These are phyloP conservation scores for Vanessa tameamea DNA, from an alignment of 1,140 invertebrate genomes.

Conservation along the genomic window DNA sequence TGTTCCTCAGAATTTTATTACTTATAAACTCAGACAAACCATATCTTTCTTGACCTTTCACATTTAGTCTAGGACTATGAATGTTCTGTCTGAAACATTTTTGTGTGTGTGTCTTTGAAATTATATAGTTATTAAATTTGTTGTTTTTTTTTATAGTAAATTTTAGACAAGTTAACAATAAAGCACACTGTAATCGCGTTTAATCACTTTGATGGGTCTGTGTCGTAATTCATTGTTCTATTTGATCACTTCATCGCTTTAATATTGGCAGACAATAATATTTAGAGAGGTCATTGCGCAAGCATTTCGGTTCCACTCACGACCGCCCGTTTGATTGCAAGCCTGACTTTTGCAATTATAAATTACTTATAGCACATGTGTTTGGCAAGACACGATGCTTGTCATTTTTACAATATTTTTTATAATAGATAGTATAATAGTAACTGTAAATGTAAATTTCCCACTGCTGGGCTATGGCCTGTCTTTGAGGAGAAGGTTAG, in stretches of 20 bases:
- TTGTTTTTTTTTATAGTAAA: no score
- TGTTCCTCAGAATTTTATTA: no score
- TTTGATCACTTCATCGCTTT: slow-evolving; percentile 33
- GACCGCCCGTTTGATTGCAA: slow-evolving; percentile 37
- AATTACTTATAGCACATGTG: slow-evolving; percentile 35
- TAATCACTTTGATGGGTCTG: neutral
- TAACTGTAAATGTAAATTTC: no score
- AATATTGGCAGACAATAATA: slow-evolving; percentile 42
- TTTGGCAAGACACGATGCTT: slow-evolving; percentile 13
- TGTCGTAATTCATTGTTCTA: slow-evolving; percentile 28
- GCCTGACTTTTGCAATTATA: slow-evolving; percentile 44
- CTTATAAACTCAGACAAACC: no score
- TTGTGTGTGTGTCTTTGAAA: no score
- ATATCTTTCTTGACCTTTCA: no score
- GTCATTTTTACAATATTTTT: neutral
- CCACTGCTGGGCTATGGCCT: no score
- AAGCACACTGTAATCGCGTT: neutral
- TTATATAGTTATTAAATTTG: no score
- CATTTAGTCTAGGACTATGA: no score
- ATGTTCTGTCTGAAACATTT: no score
- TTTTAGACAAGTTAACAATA: no score
- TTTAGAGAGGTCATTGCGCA: slow-evolving; percentile 40
- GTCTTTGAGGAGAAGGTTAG: no score
- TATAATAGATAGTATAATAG: neutral
- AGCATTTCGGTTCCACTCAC: slow-evolving; percentile 35